These are phyloP conservation scores for Mungos mungo DNA, from an alignment of 2,113 vertebrate species.

Conservation along the genomic window DNA sequence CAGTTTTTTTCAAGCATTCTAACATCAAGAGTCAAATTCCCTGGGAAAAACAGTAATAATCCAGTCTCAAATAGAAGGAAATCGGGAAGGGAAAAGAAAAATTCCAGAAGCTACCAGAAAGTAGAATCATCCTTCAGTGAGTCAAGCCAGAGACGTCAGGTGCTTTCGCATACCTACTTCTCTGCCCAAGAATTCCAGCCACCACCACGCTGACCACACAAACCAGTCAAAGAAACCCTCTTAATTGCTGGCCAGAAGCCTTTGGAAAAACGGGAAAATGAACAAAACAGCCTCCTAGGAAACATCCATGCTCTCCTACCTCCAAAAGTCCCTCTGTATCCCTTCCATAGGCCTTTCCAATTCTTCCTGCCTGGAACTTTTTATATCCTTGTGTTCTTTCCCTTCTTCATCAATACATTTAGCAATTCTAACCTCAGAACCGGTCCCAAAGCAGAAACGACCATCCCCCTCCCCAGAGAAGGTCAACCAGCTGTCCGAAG, in stretches of 20 bases:
- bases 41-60: not conserved
- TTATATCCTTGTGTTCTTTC: not conserved
- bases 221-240: slow-evolving; percentile 20
- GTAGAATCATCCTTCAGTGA: not conserved
- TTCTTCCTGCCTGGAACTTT: not conserved
- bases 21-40: not conserved
- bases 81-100: not conserved
- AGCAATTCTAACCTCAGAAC: slow-evolving; percentile 11
- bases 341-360: not conserved
- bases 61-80: not conserved
- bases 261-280: not conserved
- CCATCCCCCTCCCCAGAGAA: not conserved
- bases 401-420: not conserved
- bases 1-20: not conserved
- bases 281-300: slow-evolving; percentile 26
- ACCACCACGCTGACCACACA: slow-evolving; percentile 4
- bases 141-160: not conserved
- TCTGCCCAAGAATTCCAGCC: slow-evolving; percentile 28
- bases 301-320: not conserved
- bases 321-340: not conserved
- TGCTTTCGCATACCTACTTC: not conserved
- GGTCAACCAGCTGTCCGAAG: not conserved
- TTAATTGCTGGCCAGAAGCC: not conserved
- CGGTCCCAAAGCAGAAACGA: not conserved
- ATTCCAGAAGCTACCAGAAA: not conserved